Evolutionary conservation across 1,140 invertebrate species (phyloP), one percentile per base, ranked within the genome.

Genomic region (Anoplolepis gracilipes): DNA sequence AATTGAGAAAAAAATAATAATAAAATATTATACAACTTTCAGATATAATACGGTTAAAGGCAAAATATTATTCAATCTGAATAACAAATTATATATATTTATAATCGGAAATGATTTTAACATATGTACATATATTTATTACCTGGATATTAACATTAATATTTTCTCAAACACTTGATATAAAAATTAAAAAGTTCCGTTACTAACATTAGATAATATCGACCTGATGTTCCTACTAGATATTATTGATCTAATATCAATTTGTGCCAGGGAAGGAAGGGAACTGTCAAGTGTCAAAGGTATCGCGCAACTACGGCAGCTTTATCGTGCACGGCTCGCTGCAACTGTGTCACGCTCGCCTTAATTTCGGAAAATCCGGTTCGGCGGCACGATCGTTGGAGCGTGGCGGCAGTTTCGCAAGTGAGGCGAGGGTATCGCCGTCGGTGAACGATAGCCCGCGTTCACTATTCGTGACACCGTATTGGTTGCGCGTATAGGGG

Each of bases 381-480:
- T 61, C 76, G 67, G 62, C 30, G 33, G 57, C 28, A 59, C 82
- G n/a, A 64, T 62, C 77, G 30, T 49, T 33, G 81, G 62, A 81
- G 81, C 87, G 59, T 85, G 65, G 67, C 69, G 30, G 67, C 55
- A 82, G 53, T 85, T 53, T 46, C 49, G 85, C 62, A 78, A 85
- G 46, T 53, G 65, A 55, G 42, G 28, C 57, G 73, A 82, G 73
- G 39, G 28, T 73, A 62, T 70, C 61, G 19, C 49, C 85, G 79
- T 33, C 59, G 69, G 79, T 92, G 87, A 91, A 91, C 90, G 90
- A 87, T 91, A 88, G 85, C 78, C 33, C 57, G 79, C 57, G 65
- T 79, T 67, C 76, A 84, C 75, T 53, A 79, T 87, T 81, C 77
- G 78, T 70, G 67, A 73, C 61, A 77, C 73, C 76, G 76, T 72